phyloP scores from a whole-genome alignment of 2,113 vertebrate genomes.

The Bambusicola thoracicus region DNA sequence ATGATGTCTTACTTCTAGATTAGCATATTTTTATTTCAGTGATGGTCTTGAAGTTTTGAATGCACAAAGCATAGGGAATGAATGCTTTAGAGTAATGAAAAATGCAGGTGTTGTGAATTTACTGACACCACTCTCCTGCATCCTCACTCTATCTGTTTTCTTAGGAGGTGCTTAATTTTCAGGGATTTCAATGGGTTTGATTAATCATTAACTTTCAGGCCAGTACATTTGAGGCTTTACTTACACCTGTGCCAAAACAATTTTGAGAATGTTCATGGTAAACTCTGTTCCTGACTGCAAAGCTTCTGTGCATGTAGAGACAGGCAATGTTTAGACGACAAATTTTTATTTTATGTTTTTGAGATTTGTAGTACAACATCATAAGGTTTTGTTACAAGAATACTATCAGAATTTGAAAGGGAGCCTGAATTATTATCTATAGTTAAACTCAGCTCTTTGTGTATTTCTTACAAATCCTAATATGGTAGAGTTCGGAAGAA shows the following conservation, averaged over 20 bases:
- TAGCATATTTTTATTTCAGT: neutral
- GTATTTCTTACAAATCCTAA: neutral
- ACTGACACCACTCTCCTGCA: neutral
- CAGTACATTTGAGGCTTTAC: neutral
- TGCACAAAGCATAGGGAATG: neutral
- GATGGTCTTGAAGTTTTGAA: neutral
- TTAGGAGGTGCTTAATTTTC: neutral
- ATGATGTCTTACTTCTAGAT: neutral
- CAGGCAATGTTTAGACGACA: fast-evolving
- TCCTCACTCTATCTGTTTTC: neutral
- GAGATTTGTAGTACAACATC: neutral
- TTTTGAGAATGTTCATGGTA: neutral
- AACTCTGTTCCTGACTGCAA: neutral
- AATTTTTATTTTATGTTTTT: neutral
- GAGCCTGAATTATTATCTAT: neutral
- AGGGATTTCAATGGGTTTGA: neutral
- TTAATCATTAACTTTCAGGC: neutral
- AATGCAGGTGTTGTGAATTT: neutral
- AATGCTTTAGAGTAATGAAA: neutral
- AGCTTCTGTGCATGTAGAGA: neutral
- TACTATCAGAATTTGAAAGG: neutral
- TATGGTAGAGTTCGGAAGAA: neutral
- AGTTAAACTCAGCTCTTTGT: neutral
- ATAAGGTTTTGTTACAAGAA: neutral
- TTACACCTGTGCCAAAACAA: neutral